Conservation (phyloP, 2,113 vertebrate species). For the Herpailurus yagouaroundi region DNA sequence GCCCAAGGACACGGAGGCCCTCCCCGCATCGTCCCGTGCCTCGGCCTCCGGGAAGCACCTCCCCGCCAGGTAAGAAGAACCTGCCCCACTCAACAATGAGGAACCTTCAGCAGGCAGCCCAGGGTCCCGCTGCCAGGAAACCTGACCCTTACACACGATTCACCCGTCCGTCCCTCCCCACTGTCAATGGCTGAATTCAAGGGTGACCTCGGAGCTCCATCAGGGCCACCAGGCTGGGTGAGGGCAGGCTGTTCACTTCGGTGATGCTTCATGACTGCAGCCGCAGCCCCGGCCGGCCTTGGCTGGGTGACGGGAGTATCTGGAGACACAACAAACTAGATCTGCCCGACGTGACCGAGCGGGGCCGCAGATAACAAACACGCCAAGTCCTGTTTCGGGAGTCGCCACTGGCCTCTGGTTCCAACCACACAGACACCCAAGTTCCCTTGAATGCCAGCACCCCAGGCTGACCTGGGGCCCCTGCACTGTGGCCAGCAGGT, state of each 20-base stretch:
- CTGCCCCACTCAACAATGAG: not conserved
- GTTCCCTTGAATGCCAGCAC: not conserved
- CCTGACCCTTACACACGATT: rapidly evolving
- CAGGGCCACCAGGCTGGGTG: not conserved
- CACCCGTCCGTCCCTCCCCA: not conserved
- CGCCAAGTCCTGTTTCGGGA: not conserved
- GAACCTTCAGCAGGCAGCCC: not conserved
- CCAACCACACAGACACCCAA: not conserved
- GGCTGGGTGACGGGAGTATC: not conserved
- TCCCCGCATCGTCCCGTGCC: not conserved
- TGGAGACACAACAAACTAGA: not conserved
- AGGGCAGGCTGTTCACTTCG: not conserved
- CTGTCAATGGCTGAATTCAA: not conserved
- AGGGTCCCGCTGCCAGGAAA: not conserved
- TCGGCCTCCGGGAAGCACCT: rapidly evolving
- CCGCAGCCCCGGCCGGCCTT: rapidly evolving
- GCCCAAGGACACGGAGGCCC: not conserved
- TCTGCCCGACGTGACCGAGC: rapidly evolving
- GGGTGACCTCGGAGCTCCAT: not conserved
- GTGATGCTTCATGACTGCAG: not conserved
- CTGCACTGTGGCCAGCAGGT: rapidly evolving
- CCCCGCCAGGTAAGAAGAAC: rapidly evolving
- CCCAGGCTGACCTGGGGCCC: not conserved
- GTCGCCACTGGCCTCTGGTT: not conserved
- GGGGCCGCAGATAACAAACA: rapidly evolving